A percentile compares a stretch with the other conserved stretches of the same genome.
These are phyloP conservation scores for Drosophila peninsularis DNA, from an alignment of 2,888 invertebrate species.

Conservation along the genomic window DNA sequence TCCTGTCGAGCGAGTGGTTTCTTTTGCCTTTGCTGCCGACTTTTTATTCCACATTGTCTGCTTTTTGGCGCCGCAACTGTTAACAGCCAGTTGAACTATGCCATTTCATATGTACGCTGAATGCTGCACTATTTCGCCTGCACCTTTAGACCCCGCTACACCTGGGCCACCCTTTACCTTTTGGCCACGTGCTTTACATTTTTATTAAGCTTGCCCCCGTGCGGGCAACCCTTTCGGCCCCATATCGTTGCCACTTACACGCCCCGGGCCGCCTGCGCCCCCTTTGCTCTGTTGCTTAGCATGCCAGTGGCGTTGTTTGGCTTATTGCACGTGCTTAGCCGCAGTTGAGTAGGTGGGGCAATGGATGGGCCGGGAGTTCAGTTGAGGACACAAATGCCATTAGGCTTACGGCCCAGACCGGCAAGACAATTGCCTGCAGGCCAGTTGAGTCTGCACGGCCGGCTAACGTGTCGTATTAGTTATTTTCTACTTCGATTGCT, in stretches of 20 bases:
- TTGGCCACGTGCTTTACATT: conserved; percentile 82
- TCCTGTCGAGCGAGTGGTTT: conserved; percentile 42
- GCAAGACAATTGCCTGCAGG: conserved; percentile 72
- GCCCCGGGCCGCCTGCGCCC: background rate
- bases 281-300: conserved; percentile 64
- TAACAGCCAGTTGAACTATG: conserved; percentile 82
- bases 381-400: conserved; percentile 68
- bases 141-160: conserved; percentile 55
- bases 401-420: conserved; percentile 59
- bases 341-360: conserved; percentile 28
- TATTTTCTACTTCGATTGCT: conserved; percentile 81
- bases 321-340: conserved; percentile 77
- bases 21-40: conserved; percentile 20
- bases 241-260: conserved; percentile 32
- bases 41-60: conserved; percentile 45
- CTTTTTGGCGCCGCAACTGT: conserved; percentile 79
- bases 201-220: conserved; percentile 75
- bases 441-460: conserved; percentile 59
- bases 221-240: conserved; percentile 69
- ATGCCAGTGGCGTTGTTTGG: conserved; percentile 80
- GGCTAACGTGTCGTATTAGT: conserved; percentile 80
- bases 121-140: conserved; percentile 76
- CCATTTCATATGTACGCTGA: conserved; percentile 63
- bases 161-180: conserved; percentile 29
- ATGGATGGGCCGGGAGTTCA: conserved; percentile 1